Evolutionary conservation across 2,797 vertebrate species (phyloP).

Genomic region (Propithecus deckenii): DNA sequence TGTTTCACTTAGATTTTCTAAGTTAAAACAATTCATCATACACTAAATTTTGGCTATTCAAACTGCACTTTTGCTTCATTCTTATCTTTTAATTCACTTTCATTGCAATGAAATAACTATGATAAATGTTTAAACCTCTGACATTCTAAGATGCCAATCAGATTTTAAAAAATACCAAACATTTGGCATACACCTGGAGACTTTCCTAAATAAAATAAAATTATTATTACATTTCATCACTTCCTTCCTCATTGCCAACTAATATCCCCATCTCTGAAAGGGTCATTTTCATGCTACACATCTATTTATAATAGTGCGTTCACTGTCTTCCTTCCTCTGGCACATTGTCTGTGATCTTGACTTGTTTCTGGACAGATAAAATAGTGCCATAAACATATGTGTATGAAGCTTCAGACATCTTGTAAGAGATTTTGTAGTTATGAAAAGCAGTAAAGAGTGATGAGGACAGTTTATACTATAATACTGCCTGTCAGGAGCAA

Average conservation of each 20-base stretch:
- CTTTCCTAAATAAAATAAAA: slow-evolving; percentile 37
- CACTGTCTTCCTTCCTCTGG: slow-evolving; percentile 52
- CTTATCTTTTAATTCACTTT: slow-evolving; percentile 52
- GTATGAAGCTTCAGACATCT: slow-evolving; percentile 26
- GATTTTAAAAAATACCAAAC: slow-evolving; percentile 20
- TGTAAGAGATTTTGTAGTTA: slow-evolving; percentile 22
- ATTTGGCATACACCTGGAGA: slow-evolving; percentile 21
- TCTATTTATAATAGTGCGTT: slow-evolving; percentile 63
- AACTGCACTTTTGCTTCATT: background rate
- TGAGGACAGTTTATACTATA: slow-evolving; percentile 13
- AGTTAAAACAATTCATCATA: background rate
- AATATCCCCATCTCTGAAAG: background rate
- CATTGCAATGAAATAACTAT: slow-evolving; percentile 1
- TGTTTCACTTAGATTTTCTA: slow-evolving; percentile 15
- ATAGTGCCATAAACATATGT: slow-evolving; percentile 41
- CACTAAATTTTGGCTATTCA: background rate
- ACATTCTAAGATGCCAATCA: slow-evolving; percentile 17
- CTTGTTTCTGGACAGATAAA: slow-evolving; percentile 1
- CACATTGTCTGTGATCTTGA: slow-evolving; percentile 57
- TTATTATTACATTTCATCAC: slow-evolving; percentile 5
- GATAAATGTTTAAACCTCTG: slow-evolving; percentile 5
- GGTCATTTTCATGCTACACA: slow-evolving; percentile 18
- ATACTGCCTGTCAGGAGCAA: slow-evolving; percentile 26
- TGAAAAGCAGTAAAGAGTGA: slow-evolving; percentile 54
- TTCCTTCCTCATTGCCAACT: slow-evolving; percentile 65